Base-by-base conservation (phyloP, 2,113 vertebrate species). In the Bombycilla garrulus region DNA sequence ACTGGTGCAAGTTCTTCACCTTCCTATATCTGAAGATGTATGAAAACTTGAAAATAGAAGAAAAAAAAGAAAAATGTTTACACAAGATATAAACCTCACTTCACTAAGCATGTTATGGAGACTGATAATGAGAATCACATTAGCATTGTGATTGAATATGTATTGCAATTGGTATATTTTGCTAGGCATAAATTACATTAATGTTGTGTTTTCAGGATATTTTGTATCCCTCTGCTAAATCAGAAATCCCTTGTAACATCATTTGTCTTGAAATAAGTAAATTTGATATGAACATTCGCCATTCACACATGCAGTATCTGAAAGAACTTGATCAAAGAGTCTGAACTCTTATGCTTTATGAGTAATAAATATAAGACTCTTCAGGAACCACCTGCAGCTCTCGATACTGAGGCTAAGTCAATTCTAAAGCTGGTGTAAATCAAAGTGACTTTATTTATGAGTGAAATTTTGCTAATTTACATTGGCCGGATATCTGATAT, bases 381-480 rank as follows among this genome's bases (percentile, higher is more conserved):
- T 86, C 47, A 64, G 25, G 51, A 67, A 40, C 25, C 61, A 86
- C 40, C 18, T 86, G 35, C 31, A 73, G 53, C 12, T 84, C 15
- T 88, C 3, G 1, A 58, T 79, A 60, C 17, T 56, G 38, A 78
- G 16, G 20, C 12, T 64, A 82, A 66, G 36, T 17, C 29, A 64
- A 9, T 78, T 81, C n/a, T 84, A 71, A 86, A 81, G 60, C 12
- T 79, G 8, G 14, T 91, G 31, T 79, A 94, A 95, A 92, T 72
- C 36, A 53, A n/a, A 81, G 40, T 48, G 7, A 47, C 85, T 92
- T 85, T 53, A 83, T 45, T 47, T 80, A 25, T 78, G 38, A 92
- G 44, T 48, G 51, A 62, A 88, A 86, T 86, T 84, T 64, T 76
- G 57, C 2, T 88, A 84, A 71, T 71, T 89, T 87, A 53, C 2